Evolutionary conservation across 1,140 invertebrate genomes (phyloP).

Genomic region (Amphibalanus amphitrite): DNA sequence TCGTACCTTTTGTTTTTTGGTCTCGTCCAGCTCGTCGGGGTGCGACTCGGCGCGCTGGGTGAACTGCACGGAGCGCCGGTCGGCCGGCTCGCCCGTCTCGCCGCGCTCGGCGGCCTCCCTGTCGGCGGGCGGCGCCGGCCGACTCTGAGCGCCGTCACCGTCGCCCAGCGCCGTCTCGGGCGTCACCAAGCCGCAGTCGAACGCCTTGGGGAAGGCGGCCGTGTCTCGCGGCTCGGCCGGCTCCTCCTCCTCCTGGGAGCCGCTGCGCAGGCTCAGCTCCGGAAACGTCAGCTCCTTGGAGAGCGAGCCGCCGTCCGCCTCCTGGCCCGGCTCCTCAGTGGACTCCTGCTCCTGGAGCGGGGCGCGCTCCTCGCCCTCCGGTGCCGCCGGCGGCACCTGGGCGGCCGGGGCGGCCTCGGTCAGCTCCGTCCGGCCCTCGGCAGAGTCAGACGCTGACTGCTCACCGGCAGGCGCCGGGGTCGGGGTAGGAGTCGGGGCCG

Average conservation of each 20-base stretch:
- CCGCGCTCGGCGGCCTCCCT: background rate
- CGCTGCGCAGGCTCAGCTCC: conserved; percentile 31
- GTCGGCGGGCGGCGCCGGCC: background rate
- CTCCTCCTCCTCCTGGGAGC: conserved; percentile 24
- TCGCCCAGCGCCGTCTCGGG: conserved; percentile 27
- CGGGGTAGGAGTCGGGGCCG: no score
- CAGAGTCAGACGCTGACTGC: no score
- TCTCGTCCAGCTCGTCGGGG: background rate
- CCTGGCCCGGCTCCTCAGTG: conserved; percentile 8
- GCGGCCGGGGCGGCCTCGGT: background rate
- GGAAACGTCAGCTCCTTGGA: conserved; percentile 57
- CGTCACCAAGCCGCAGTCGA: conserved; percentile 59
- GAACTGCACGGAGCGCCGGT: background rate
- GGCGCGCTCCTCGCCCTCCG: background rate
- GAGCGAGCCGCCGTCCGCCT: conserved; percentile 37
- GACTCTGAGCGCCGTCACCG: background rate
- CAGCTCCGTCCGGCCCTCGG: background rate
- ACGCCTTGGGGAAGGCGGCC: conserved; percentile 67
- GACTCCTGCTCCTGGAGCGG: conserved; percentile 2
- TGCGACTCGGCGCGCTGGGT: background rate
- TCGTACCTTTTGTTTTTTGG: background rate
- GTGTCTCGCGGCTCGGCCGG: conserved; percentile 36
- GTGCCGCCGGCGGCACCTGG: no score
- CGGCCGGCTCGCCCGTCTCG: background rate
- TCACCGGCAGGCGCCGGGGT: no score